Conservation (phyloP, 2,113 vertebrate species). For the Lycocorax pyrrhopterus region DNA sequence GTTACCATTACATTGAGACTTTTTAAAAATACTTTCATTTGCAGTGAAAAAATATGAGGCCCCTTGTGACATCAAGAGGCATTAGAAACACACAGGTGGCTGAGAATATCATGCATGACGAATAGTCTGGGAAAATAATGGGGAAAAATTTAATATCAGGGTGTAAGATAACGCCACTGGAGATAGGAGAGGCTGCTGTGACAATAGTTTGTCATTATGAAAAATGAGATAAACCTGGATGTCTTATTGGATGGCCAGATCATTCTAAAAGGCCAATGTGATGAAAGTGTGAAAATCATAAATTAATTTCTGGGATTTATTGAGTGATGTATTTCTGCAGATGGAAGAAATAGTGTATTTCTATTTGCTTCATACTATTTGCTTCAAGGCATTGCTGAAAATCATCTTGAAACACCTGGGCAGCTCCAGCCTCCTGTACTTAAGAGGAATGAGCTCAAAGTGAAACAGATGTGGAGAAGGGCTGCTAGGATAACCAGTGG, state of each 20-base stretch:
- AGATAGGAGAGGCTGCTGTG: neutral
- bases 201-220: neutral
- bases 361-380: neutral
- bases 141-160: neutral
- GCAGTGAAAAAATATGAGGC: neutral
- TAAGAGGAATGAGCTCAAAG: neutral
- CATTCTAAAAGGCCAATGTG: neutral
- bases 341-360: neutral
- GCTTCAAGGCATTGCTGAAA: neutral
- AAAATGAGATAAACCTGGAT: neutral
- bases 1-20: neutral
- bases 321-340: neutral
- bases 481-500: neutral
- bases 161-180: neutral
- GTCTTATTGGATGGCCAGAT: neutral
- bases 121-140: neutral
- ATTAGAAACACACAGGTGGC: neutral
- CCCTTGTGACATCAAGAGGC: neutral
- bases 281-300: neutral
- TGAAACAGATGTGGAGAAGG: neutral
- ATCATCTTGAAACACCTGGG: neutral
- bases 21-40: neutral
- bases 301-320: neutral
- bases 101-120: accelerated
- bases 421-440: neutral